phyloP scores from a whole-genome alignment of 1,140 invertebrate genomes.

The Chlorops oryzae region DNA sequence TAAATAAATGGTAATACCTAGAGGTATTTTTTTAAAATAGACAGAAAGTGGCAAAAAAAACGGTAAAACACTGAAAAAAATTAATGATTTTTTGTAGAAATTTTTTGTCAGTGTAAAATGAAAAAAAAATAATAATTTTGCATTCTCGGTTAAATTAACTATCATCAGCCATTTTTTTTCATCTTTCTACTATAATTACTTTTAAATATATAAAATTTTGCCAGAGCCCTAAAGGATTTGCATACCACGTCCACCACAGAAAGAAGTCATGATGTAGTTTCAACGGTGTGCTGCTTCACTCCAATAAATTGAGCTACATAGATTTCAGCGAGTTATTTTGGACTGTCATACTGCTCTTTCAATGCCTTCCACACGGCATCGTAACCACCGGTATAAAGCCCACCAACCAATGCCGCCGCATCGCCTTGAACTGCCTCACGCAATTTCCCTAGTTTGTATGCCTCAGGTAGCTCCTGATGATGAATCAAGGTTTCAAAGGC shows the following conservation, averaged over 20 bases:
- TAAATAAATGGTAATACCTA: too few relatives aligned
- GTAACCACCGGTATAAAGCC: too few relatives aligned
- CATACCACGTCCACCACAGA: not conserved
- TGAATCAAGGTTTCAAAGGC: not conserved
- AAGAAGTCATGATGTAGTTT: not conserved
- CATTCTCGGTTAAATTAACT: not conserved
- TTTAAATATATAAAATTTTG: too few relatives aligned
- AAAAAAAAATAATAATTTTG: not conserved
- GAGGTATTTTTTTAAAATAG: too few relatives aligned
- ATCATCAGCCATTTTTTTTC: too few relatives aligned
- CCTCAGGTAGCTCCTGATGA: not conserved
- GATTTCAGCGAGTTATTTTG: not conserved
- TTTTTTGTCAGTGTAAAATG: not conserved
- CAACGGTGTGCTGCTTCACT: not conserved
- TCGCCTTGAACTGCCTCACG: not conserved
- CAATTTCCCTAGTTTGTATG: slow-evolving; percentile 1
- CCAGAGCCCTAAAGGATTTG: not conserved
- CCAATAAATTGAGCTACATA: not conserved
- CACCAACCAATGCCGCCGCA: not conserved
- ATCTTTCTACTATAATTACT: too few relatives aligned
- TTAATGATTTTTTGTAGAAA: too few relatives aligned
- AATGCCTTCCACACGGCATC: not conserved
- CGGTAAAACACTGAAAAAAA: too few relatives aligned
- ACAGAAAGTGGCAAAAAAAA: too few relatives aligned
- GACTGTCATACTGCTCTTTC: not conserved